phyloP scores from a whole-genome alignment of 1,140 invertebrate species.

The Rhyacophila brunnea region DNA sequence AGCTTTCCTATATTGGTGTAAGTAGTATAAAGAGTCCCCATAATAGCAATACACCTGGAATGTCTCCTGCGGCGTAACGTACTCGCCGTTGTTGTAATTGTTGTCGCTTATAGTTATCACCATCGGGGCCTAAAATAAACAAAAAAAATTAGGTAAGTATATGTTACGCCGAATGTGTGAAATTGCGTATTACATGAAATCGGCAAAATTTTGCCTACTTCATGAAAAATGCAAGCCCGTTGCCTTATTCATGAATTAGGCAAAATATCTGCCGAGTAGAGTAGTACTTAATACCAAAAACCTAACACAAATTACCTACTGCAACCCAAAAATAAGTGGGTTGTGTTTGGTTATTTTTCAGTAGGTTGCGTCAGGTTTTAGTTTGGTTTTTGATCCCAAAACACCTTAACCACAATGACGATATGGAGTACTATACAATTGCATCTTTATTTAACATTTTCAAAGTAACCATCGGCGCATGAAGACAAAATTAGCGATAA shows the following conservation, averaged over 20 bases:
- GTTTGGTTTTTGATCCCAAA: too few relatives aligned
- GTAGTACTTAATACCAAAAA: neutral
- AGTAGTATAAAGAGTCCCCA: conserved; percentile 66
- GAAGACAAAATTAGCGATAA: neutral
- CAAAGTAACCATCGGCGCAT: neutral
- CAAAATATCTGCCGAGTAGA: too few relatives aligned
- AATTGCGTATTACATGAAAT: too few relatives aligned
- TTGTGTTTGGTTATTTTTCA: neutral
- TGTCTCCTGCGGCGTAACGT: conserved; percentile 56
- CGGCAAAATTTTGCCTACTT: too few relatives aligned
- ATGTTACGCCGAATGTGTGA: neutral
- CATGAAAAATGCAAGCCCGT: too few relatives aligned
- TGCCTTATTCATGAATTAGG: too few relatives aligned
- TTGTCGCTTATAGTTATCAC: conserved; percentile 66
- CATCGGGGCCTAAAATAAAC: conserved; percentile 59
- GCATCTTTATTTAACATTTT: neutral
- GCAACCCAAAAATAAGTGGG: too few relatives aligned
- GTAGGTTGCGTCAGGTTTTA: neutral
- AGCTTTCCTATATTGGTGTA: conserved; percentile 65
- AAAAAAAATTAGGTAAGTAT: neutral
- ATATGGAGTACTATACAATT: neutral
- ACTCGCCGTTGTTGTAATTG: conserved; percentile 51
- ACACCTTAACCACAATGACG: too few relatives aligned
- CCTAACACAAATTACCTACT: neutral
- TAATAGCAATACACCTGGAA: conserved; percentile 67